Evolutionary conservation across 2,797 vertebrate genomes (phyloP).

Genomic region (Chrosomus eos): DNA sequence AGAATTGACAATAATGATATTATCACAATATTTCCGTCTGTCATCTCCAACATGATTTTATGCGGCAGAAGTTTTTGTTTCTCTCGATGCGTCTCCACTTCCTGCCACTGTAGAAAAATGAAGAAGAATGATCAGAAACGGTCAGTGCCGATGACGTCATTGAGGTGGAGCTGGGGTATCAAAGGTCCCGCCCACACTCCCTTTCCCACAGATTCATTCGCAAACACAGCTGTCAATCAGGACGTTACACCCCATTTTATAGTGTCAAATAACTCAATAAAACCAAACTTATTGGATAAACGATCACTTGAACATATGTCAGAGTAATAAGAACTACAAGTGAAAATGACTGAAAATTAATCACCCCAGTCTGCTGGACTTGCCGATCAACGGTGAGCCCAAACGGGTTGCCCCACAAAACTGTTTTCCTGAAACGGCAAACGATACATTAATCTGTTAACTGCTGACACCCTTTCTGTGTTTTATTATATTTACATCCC

Average conservation of each 20-base stretch:
- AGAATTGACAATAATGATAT: background rate
- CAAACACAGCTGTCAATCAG: too few relatives aligned
- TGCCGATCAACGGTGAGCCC: too few relatives aligned
- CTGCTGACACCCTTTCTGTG: too few relatives aligned
- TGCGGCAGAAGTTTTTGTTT: background rate
- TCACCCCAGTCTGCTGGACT: too few relatives aligned
- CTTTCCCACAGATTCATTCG: too few relatives aligned
- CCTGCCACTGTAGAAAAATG: background rate
- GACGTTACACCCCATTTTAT: background rate
- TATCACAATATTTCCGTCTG: background rate
- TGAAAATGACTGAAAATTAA: too few relatives aligned
- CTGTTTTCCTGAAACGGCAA: too few relatives aligned
- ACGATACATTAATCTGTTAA: too few relatives aligned
- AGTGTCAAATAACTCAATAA: background rate
- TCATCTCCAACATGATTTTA: background rate
- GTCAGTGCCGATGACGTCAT: background rate
- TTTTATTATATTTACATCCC: too few relatives aligned
- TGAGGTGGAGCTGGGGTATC: too few relatives aligned
- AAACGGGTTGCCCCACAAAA: too few relatives aligned
- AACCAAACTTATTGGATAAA: background rate
- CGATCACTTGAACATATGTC: background rate
- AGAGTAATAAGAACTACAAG: background rate
- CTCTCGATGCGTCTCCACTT: background rate
- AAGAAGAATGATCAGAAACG: background rate
- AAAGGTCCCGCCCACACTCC: too few relatives aligned